phyloP scores from a whole-genome alignment of 2,113 vertebrate species.

The Electrona antarctica region DNA sequence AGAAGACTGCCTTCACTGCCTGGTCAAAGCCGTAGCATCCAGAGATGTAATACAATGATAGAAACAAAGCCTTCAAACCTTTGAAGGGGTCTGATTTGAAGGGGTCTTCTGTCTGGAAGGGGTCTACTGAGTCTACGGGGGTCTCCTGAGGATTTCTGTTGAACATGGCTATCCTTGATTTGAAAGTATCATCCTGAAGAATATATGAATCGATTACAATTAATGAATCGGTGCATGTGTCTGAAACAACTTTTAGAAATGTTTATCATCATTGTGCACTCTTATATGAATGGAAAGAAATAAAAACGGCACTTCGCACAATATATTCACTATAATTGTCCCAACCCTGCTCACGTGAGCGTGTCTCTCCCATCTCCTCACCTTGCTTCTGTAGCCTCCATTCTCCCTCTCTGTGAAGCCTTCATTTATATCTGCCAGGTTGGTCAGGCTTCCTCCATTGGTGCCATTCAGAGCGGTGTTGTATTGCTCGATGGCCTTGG shows the following conservation, averaged over 20 bases:
- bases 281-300: too few species aligned
- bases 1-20: too few species aligned
- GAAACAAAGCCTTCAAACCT: conserved; percentile 77
- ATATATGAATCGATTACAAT: too few species aligned
- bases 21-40: too few species aligned
- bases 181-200: conserved; percentile 88
- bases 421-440: conserved; percentile 78
- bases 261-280: too few species aligned
- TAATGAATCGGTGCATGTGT: too few species aligned
- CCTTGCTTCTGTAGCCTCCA: conserved; percentile 77
- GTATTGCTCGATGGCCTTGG: conserved; percentile 84
- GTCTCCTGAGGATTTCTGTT: conserved; percentile 80
- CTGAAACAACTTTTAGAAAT: too few species aligned
- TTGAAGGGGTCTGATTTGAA: conserved; percentile 91
- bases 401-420: conserved; percentile 81
- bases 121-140: conserved; percentile 76
- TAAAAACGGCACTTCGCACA: too few species aligned
- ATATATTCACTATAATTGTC: too few species aligned
- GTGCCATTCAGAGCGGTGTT: conserved; percentile 81
- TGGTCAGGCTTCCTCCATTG: conserved; percentile 77
- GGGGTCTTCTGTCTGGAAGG: conserved; percentile 93
- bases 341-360: too few species aligned
- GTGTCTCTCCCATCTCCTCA: conserved; percentile 62
- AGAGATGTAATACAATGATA: conserved; percentile 65
- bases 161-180: conserved; percentile 88